Conservation (phyloP, 2,888 invertebrate species). For the Campopleginae sp. region DNA sequence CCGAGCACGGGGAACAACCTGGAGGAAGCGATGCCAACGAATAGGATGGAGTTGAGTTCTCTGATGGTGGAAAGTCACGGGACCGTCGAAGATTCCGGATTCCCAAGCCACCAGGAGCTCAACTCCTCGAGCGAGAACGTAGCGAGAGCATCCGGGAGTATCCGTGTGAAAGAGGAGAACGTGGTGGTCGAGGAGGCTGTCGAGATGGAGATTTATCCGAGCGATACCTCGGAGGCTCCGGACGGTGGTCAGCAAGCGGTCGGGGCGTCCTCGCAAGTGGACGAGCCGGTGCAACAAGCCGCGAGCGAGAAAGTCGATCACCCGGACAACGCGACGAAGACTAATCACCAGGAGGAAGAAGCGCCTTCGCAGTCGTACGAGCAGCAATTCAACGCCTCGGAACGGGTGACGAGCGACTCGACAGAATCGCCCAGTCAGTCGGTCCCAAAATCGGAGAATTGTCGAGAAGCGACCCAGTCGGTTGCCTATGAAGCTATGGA, state of each 20-base stretch:
- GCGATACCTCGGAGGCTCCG: slow-evolving; percentile 52
- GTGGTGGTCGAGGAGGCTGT: slow-evolving; percentile 69
- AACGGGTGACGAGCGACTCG: slow-evolving; percentile 71
- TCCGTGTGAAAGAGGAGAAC: slow-evolving; percentile 34
- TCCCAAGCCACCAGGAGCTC: background rate
- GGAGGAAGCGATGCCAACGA: slow-evolving; percentile 58
- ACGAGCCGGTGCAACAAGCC: slow-evolving; percentile 65
- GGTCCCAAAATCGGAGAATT: slow-evolving; percentile 77
- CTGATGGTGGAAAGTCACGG: background rate
- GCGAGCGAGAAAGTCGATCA: slow-evolving; percentile 69
- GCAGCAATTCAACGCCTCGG: slow-evolving; percentile 74
- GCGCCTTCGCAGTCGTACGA: slow-evolving; percentile 81
- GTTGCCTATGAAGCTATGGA: slow-evolving; percentile 77
- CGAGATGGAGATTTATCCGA: slow-evolving; percentile 68
- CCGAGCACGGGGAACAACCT: slow-evolving; percentile 45
- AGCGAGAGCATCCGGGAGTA: slow-evolving; percentile 60
- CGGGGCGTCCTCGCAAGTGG: slow-evolving; percentile 74
- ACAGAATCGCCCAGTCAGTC: slow-evolving; percentile 80
- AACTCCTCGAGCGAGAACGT: slow-evolving; percentile 29
- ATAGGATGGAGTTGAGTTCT: slow-evolving; percentile 1
- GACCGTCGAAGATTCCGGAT: background rate
- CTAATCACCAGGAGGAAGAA: slow-evolving; percentile 74
- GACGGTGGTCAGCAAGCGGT: slow-evolving; percentile 65
- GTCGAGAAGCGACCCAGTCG: slow-evolving; percentile 79
- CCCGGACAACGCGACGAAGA: slow-evolving; percentile 72